Evolutionary conservation across 2,888 invertebrate genomes (phyloP), one percentile per base, ranked within the genome.

Genomic region (Drosophila mimica): DNA sequence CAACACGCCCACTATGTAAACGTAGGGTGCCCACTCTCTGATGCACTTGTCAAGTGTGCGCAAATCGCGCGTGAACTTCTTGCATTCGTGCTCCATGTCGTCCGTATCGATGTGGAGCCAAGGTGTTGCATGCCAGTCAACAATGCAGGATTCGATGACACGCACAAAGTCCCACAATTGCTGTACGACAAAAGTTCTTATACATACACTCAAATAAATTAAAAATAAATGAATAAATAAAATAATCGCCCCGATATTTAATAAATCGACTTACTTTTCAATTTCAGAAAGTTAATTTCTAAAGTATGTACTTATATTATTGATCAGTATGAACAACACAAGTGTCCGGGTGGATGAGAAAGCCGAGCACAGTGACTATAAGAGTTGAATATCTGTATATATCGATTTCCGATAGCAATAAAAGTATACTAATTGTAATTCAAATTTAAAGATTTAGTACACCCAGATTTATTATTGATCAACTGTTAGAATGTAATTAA

Each of bases 51-150:
- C 96, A 91, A 98, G 94, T 68, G 95, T 95, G 83, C 97, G 95
- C 60, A 98, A 93, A 90, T 98, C 98, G 92, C 98, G 98, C 0
- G 96, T 96, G 91, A 98, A 97, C 88, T 97, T 96, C 93, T 99
- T 99, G 94, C 98, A 97, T 92, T 99, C 98, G 93, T 97, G 96
- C 92, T 99, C 99, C 97, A 99, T 98, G 78, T 96, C 96, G 91
- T 99, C 99, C 5, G 98, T 97, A 91, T 99, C 98, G 79, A 99
- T 97, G 91, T 96, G 96, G 90, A 96, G 96, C 99, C 99, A 99
- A 11, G 96, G 95, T 0, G 98, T 98, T 70, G 95, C 96, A 93
- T 98, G 98, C 99, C 99, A 99, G 92, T 97, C 97, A 76, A 97
- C 96, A 79, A 99, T 96, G 82, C 96, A 97, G 17, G 96, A 96